Evolutionary conservation across 2,888 invertebrate genomes (phyloP).

Genomic region (Chrysolina americana): DNA sequence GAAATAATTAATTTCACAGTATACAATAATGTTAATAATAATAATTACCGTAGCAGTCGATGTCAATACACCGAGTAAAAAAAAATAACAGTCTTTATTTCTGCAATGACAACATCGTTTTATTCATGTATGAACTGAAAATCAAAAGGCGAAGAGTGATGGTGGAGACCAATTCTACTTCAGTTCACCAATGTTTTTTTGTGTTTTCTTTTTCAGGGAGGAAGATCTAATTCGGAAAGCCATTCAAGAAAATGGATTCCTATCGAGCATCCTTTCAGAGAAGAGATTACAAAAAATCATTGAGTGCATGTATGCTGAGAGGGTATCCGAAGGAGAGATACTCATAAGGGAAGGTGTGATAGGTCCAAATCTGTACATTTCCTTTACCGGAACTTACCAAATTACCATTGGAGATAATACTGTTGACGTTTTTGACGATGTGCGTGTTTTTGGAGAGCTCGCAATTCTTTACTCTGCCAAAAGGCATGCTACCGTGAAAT

Average conservation of each 20-base stretch:
- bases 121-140: too few relatives aligned
- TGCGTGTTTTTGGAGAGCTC: conserved; percentile 90
- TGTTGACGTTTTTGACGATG: conserved; percentile 78
- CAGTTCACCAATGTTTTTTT: background rate
- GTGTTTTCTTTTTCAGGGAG: conserved; percentile 60
- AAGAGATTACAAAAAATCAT: conserved; percentile 61
- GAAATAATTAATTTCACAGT: too few relatives aligned
- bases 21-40: too few relatives aligned
- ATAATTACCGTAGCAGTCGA: too few relatives aligned
- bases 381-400: conserved; percentile 88
- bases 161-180: background rate
- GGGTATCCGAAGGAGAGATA: conserved; percentile 57
- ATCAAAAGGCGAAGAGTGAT: too few relatives aligned
- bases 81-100: too few relatives aligned
- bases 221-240: conserved; percentile 60
- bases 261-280: conserved; percentile 59
- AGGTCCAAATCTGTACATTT: conserved; percentile 87
- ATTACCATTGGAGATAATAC: conserved; percentile 75
- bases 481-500: conserved; percentile 87
- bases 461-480: conserved; percentile 78
- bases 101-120: too few relatives aligned
- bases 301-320: conserved; percentile 62
- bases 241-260: conserved; percentile 63
- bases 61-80: too few relatives aligned
- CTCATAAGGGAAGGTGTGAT: conserved; percentile 63